phyloP scores from a whole-genome alignment of 1,140 invertebrate genomes.

The Pomacea maculata region DNA sequence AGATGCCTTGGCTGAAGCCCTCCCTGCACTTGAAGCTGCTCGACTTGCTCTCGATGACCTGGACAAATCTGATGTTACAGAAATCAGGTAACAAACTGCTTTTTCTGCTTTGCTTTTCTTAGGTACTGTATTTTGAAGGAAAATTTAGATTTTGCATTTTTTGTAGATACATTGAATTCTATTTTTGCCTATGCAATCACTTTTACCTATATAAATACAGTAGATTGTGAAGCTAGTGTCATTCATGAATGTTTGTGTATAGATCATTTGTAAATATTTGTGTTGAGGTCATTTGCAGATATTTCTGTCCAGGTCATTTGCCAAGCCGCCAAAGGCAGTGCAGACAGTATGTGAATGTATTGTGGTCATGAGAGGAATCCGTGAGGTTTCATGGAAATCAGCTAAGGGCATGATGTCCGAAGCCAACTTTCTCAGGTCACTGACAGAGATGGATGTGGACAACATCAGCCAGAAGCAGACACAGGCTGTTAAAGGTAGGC shows the following conservation, averaged over 20 bases:
- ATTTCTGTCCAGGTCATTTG: conserved; percentile 73
- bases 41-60: conserved; percentile 80
- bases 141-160: no score
- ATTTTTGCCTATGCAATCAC: no score
- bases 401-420: conserved; percentile 91
- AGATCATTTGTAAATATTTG: no score
- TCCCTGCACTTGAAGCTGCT: conserved; percentile 84
- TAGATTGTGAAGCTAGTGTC: no score
- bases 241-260: no score
- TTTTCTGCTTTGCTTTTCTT: no score
- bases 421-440: conserved; percentile 79
- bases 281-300: not conserved
- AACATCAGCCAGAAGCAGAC: conserved; percentile 79
- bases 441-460: conserved; percentile 88
- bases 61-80: conserved; percentile 89
- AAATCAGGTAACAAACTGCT: conserved; percentile 74
- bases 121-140: no score
- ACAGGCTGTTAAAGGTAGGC: conserved; percentile 70
- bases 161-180: no score
- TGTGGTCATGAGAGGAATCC: conserved; percentile 81
- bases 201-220: no score
- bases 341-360: conserved; percentile 88
- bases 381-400: conserved; percentile 88
- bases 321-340: conserved; percentile 87
- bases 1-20: conserved; percentile 77